Base-by-base conservation (phyloP, 1,140 invertebrate species). In the Bombus superbus region DNA sequence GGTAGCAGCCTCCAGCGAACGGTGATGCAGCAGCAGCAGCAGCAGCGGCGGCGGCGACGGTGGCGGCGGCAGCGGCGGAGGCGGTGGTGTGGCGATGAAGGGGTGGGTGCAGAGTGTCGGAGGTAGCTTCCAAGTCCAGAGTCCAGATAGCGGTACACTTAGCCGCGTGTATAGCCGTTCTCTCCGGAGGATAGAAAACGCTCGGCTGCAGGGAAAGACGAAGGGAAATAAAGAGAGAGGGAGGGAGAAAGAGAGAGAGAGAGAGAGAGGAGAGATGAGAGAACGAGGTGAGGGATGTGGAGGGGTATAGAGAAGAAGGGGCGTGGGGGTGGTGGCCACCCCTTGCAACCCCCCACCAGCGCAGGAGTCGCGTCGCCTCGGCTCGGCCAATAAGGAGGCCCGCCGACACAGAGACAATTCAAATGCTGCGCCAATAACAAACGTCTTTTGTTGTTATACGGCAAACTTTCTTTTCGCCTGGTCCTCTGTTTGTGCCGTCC, bases 391-490 rank as follows among this genome's bases (percentile, higher is more conserved):
- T 95, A 95, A 95, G 95, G 92, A 95, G 94, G 92, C 92, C 85
- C 89, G 90, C 92, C 91, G 89, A 94, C 94, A 93, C 92, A 93
- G 94, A 94, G 95, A 95, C 94, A 95, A 95, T 95, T 95, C 94
- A 92, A 95, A 95, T 95, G 94, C 94, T 94, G 92, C 92, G 88
- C 95, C 95, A 95, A 95, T 95, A 95, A 95, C 95, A 95, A 95
- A 95, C 94, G 95, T 94, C 95, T 95, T 95, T 95, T 95, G 95
- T 95, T 95, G 95, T 95, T 95, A 91, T 84, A 94, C 91, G 92
- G 92, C 92, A 94, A 95, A 94, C 91, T 94, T 94, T 94, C 93
- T 94, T 93, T 94, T 93, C 91, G 89, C 87, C 74, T 83, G 89
- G 86, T 90, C 86, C 90, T 93, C 90, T 92, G 91, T 93, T 92